Percentiles rank a stretch among this genome's conserved stretches.
phyloP scores from a whole-genome alignment of 2,797 vertebrate species.

The Eurystomus glaucurus region DNA sequence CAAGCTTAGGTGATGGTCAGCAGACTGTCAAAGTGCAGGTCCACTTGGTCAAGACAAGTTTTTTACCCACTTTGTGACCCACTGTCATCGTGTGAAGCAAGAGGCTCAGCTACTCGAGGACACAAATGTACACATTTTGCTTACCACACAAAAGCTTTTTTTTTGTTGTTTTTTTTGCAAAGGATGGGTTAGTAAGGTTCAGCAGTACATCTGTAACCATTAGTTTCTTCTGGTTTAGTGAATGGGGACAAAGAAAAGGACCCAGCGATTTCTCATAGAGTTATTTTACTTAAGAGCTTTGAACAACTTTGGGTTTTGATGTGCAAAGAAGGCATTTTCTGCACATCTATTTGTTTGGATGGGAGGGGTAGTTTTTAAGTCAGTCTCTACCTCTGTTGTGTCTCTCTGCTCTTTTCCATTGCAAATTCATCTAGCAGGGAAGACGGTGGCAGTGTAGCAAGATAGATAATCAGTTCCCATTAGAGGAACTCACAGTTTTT shows the following conservation, averaged over 20 bases:
- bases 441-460: background rate
- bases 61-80: background rate
- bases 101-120: background rate
- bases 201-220: background rate
- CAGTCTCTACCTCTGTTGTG: background rate
- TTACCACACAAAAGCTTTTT: background rate
- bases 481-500: background rate
- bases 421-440: background rate
- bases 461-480: background rate
- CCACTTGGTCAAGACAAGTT: background rate
- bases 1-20: background rate
- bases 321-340: background rate
- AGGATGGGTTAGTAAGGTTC: background rate
- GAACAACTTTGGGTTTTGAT: fast-evolving
- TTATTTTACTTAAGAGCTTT: background rate
- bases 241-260: background rate
- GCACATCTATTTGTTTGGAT: background rate
- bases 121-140: background rate
- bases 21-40: background rate
- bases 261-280: background rate
- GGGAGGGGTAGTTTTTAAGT: background rate
- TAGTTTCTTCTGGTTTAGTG: background rate
- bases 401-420: background rate
- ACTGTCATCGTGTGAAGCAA: background rate
- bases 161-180: background rate